Conservation (phyloP, 1,140 invertebrate genomes). For the Ditylenchus dipsaci region DNA sequence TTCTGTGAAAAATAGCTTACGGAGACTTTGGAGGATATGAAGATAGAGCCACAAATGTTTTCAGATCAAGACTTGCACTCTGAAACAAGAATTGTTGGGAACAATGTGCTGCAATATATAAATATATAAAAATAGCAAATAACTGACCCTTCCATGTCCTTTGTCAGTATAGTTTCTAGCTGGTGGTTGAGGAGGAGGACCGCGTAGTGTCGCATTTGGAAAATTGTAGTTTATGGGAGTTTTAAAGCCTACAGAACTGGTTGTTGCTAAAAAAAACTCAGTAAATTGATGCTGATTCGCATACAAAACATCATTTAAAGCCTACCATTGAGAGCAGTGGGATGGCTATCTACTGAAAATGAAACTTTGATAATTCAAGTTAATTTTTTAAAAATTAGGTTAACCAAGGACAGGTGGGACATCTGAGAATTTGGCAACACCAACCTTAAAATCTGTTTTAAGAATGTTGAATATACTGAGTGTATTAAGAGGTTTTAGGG, state of each 20-base stretch:
- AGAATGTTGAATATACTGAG: neutral
- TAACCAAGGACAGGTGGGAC: slow-evolving; percentile 30
- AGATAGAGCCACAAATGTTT: slow-evolving; percentile 41
- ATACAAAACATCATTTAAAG: slow-evolving; percentile 1
- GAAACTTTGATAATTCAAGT: too few species aligned
- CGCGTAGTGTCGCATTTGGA: slow-evolving; percentile 8
- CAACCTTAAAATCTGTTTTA: slow-evolving; percentile 15
- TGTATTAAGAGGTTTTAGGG: too few species aligned
- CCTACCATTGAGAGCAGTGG: slow-evolving; percentile 34
- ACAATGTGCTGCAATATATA: too few species aligned
- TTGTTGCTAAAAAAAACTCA: slow-evolving; percentile 9
- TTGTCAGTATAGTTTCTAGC: slow-evolving; percentile 33
- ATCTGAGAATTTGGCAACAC: slow-evolving; percentile 41
- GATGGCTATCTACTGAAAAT: slow-evolving; percentile 26
- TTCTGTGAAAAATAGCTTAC: neutral
- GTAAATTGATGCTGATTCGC: neutral
- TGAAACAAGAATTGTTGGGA: neutral
- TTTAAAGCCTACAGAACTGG: slow-evolving; percentile 11
- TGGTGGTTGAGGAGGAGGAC: slow-evolving; percentile 43
- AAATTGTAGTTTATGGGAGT: slow-evolving; percentile 1
- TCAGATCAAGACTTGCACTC: slow-evolving; percentile 35
- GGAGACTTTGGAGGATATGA: slow-evolving; percentile 2
- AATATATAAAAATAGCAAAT: too few species aligned
- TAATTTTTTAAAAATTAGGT: too few species aligned
- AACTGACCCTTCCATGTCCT: slow-evolving; percentile 28